Base-by-base conservation (phyloP, 2,113 vertebrate species). In the Corythoichthys intestinalis region DNA sequence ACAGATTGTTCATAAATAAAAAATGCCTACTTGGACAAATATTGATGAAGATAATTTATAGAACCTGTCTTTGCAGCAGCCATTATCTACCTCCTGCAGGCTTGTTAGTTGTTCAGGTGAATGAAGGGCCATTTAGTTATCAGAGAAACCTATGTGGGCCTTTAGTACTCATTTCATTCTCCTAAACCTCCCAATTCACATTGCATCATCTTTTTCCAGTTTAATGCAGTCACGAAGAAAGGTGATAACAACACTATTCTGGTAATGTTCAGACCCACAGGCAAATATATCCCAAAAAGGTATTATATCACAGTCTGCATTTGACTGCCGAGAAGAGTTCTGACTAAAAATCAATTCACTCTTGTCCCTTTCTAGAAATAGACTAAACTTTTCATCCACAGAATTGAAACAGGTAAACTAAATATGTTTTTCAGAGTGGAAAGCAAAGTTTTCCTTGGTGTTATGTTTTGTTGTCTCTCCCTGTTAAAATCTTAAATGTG, bases 161-260 rank as follows among this genome's bases (percentile, higher is more conserved):
- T 44, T 44, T 44, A 44, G 41, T 8, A 44, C 41, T 44, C 9
- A n/a, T 57, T 59, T 0, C 34, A 34, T 56, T 7, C 7, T 44
- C 28, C 54, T 28, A 49, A 84, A 81, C 71, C 69, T 59, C 75
- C 76, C 81, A 73, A 67, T 67, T 77, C 14, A 74, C 57, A 47
- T 64, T 5, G 41, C 44, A 64, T 46, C 2, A 28, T 64, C 11
- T 47, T 20, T 28, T 17, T 13, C 9, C 20, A 63, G 17, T 3
- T 63, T 14, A 20, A 35, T 49, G 46, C 44, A 48, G 46, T 35
- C 44, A 37, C 15, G 35, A 35, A 49, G 2, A 35, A 49, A 65
- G 38, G 3, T 61, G 59, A 41, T 41, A 61, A 61, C 39, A 65
- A 65, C 8, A 64, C 62, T 15, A 65, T 65, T 4, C 47, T 49